Base-by-base conservation (phyloP, 2,888 invertebrate species). In the Limnephilus auricula region DNA sequence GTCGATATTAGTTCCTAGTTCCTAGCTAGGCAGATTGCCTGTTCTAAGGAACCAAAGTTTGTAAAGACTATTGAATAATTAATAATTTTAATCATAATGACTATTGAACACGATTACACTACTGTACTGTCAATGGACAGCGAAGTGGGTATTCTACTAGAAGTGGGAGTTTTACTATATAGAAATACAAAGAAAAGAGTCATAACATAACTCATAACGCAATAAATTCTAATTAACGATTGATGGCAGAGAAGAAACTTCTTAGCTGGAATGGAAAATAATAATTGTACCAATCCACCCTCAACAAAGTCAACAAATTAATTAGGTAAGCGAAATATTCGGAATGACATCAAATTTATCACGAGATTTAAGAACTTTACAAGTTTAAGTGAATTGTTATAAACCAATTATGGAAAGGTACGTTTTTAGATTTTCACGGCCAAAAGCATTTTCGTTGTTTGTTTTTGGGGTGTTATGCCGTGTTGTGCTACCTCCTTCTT, bases 141-240 rank as follows among this genome's bases (percentile, higher is more conserved):
- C 65, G 65, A 65, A 25, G 65, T 65, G 9, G 65, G n/a, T 65
- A 65, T 25, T 65, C 65, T n/a, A 25, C n/a, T n/a, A n/a, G n/a
- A n/a, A n/a, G n/a, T n/a, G n/a, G n/a, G n/a, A 65, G 25, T 65
- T 65, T 65, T 65, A 65, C 65, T 6, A n/a, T 65, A 9, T 65
- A 25, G 65, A 65, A 65, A 65, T 25, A 18, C 13, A 65, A 18
- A 65, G 2, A 65, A 65, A 65, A 65, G 65, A 65, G 65, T 9
- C 65, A 25, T 25, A 65, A 34, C 37, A 34, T 34, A 78, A 88
- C 37, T 9, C 65, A 25, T 25, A 65, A 34, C 37, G 78, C 78
- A 78, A 88, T 83, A 88, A 88, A 10, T 85, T 85, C 40, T n/a
- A 79, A 87, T 87, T 87, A 87, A 88, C 50, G 78, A 34, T 65